Evolutionary conservation across 2,888 invertebrate genomes (phyloP), one percentile per base, ranked within the genome.

Genomic region (Drosophila percnosoma): DNA sequence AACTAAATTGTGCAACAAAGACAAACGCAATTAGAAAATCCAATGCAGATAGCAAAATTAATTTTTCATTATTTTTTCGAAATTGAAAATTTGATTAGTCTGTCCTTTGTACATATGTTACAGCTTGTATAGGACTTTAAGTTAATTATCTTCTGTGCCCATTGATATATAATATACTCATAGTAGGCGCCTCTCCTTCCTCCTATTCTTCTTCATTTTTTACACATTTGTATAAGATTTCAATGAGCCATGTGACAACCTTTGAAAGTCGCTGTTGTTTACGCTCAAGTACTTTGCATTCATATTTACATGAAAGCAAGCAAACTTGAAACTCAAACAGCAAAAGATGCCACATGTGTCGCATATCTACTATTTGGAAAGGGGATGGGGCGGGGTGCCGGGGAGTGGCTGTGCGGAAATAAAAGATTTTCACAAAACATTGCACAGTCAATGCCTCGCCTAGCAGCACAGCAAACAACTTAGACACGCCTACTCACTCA

Each of bases 371-470:
- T 6, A 15, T 48, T 33, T 51, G n/a, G 36, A 13, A 51, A 11
- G 21, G 5, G 24, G 2, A 0, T 1, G 2, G 4, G 7, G 18
- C 3, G 15, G 2, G 40, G 3, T 10, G 53, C 7, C 21, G 18
- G 29, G 31, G 24, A 36, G 31, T 18, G 40, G 31, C 52, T 54
- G 62, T 45, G 63, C 69, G 85, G 86, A 85, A 89, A 89, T 89
- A 85, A 85, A 85, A 89, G 77, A 85, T 87, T 85, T 45, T 85
- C 48, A 85, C 90, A 89, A 85, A 62, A 73, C 82, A 84, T 81
- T 87, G 84, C 87, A 72, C 87, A 85, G 85, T 58, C 88, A 68
- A 74, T 65, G 82, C 66, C 62, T 58, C 52, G 54, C 53, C 64
- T 52, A 67, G 71, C 21, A 54, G 60, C 36, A 49, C 49, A 48